These are phyloP conservation scores for Lytechinus variegatus DNA, from an alignment of 35 echinoderm and acorn worm species.

Conservation along the genomic window DNA sequence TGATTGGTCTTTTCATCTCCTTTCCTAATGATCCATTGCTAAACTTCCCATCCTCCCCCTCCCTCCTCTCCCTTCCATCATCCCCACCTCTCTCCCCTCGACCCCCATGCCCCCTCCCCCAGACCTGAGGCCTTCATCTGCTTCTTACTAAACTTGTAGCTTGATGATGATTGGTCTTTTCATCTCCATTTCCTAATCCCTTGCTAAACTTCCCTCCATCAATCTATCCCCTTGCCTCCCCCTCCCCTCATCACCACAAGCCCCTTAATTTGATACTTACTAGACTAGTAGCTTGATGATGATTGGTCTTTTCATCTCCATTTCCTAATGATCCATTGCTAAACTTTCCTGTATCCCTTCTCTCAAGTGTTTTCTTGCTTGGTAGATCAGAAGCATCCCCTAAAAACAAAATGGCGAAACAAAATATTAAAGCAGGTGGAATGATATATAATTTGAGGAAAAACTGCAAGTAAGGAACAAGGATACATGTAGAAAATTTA, in stretches of 20 bases:
- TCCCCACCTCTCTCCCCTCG: background rate
- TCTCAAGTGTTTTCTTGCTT: background rate
- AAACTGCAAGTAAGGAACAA: too few relatives aligned
- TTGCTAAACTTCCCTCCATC: background rate
- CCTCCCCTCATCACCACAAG: background rate
- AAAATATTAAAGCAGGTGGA: background rate
- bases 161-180: background rate
- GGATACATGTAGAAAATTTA: too few relatives aligned
- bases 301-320: background rate
- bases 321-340: background rate
- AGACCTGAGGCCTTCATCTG: background rate
- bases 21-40: too few relatives aligned
- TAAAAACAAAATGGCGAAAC: background rate
- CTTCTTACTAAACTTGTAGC: too few relatives aligned
- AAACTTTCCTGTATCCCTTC: conserved; percentile 9
- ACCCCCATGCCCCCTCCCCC: background rate
- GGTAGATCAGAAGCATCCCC: background rate
- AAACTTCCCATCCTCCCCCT: background rate
- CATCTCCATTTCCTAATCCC: background rate
- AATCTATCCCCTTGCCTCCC: background rate
- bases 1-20: too few relatives aligned
- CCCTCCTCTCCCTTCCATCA: background rate
- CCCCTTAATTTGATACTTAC: background rate
- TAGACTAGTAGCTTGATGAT: background rate
- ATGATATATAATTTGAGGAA: too few relatives aligned